Base-by-base conservation (phyloP, 2,888 invertebrate genomes). In the Stenchaetothrips biformis region DNA sequence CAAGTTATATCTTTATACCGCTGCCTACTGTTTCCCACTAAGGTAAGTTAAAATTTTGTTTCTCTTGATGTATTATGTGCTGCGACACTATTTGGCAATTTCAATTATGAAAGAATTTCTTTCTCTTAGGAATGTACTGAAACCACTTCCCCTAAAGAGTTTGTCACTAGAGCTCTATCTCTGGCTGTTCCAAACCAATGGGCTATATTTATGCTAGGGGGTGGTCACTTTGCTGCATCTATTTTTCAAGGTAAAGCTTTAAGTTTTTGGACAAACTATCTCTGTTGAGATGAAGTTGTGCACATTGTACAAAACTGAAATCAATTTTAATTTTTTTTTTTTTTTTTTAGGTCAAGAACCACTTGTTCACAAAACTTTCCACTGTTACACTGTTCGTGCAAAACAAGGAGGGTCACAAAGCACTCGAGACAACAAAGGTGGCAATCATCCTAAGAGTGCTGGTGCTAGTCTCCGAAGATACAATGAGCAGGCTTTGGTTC, bases 391-490 rank as follows among this genome's bases (percentile, higher is more conserved):
- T 9, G 92, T 94, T 0, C 87, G 96, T 74, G 92, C 94, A 0
- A 95, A 95, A 62, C 95, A 96, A 86, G 96, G 96, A 0, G 92
- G 93, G 67, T 89, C 92, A 0, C 96, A 96, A 86, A 89, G 89
- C 13, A 87, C 90, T 0, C 88, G 91, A 78, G 95, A 95, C 85
- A 87, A 86, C 80, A 90, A 90, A 83, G 88, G 86, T 9, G 90
- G 91, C 0, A 90, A 90, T 77, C 91, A 91, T 79, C 91, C 93
- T 0, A 92, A 92, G 84, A 95, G 95, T 79, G 95, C 94, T 0
- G 96, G 96, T 0, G 92, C 96, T 0, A 92, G 91, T 84, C 87
- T 96, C 53, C 88, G 96, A 80, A 89, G 95, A 81, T 93, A 95
- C 85, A 95, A 95, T 85, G 95, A 95, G 86, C 90, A 91, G 48